phyloP scores from a whole-genome alignment of 2,888 invertebrate genomes.

The Drosophila limbata region DNA sequence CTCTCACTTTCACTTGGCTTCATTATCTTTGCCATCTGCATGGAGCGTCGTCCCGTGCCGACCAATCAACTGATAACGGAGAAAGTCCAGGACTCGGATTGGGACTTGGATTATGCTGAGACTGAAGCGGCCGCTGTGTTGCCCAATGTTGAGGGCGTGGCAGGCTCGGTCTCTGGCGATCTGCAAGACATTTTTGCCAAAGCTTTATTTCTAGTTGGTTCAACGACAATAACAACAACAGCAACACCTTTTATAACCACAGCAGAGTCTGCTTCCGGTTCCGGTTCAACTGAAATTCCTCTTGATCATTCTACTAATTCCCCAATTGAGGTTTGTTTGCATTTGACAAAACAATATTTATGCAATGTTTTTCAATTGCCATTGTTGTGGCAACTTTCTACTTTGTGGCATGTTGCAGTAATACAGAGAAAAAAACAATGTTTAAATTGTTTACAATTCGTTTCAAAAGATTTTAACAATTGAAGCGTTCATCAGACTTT shows the following conservation, averaged over 20 bases:
- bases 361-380: slow-evolving; percentile 22
- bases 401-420: slow-evolving; percentile 39
- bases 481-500: no score
- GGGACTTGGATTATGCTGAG: slow-evolving; percentile 10
- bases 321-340: slow-evolving; percentile 58
- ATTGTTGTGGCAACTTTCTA: slow-evolving; percentile 59
- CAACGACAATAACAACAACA: slow-evolving; percentile 40
- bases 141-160: slow-evolving; percentile 19
- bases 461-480: no score
- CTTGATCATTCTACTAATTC: slow-evolving; percentile 50
- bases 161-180: slow-evolving; percentile 24
- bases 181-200: slow-evolving; percentile 37
- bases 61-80: slow-evolving; percentile 42
- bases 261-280: slow-evolving; percentile 58
- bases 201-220: slow-evolving; percentile 61
- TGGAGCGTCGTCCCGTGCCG: slow-evolving; percentile 48
- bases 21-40: slow-evolving; percentile 76
- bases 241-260: slow-evolving; percentile 20
- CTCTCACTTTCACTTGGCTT: slow-evolving; percentile 67
- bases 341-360: slow-evolving; percentile 21
- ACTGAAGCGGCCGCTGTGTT: slow-evolving; percentile 15
- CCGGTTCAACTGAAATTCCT: slow-evolving; percentile 45
- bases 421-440: background rate
- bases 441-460: no score
- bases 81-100: slow-evolving; percentile 1